Conservation (phyloP, 2,113 vertebrate genomes). For the Upupa epops region DNA sequence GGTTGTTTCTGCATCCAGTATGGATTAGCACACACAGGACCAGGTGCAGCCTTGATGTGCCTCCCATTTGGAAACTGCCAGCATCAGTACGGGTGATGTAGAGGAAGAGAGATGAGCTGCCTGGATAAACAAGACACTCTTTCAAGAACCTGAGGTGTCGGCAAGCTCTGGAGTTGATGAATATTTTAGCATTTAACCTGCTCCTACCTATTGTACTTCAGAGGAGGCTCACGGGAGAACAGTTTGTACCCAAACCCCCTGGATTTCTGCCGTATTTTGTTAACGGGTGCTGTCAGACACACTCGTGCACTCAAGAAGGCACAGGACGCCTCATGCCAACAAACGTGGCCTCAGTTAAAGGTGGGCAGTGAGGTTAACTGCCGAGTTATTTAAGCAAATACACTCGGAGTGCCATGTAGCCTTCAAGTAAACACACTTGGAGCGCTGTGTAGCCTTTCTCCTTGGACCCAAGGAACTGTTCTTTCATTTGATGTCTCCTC, state of each 20-base stretch:
- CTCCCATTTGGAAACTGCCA: not conserved
- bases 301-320: not conserved
- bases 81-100: not conserved
- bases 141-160: conserved; percentile 25
- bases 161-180: conserved; percentile 6
- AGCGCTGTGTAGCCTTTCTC: not conserved
- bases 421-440: not conserved
- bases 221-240: not conserved
- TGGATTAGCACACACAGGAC: too few species aligned
- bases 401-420: not conserved
- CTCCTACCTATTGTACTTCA: not conserved
- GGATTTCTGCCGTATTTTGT: not conserved
- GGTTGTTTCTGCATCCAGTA: too few species aligned
- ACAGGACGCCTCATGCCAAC: not conserved
- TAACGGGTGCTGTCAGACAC: not conserved
- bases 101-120: conserved; percentile 33
- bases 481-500: not conserved
- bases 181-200: conserved; percentile 43
- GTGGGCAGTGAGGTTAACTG: not conserved
- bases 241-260: not conserved
- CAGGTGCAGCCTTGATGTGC: too few species aligned
- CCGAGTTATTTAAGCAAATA: not conserved
- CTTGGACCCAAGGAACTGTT: not conserved
- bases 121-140: conserved; percentile 29
- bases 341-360: not conserved